Evolutionary conservation across 23 tunicate genomes (phyloP), one percentile per base, ranked within the genome.

Genomic region (Trididemnum clinides): DNA sequence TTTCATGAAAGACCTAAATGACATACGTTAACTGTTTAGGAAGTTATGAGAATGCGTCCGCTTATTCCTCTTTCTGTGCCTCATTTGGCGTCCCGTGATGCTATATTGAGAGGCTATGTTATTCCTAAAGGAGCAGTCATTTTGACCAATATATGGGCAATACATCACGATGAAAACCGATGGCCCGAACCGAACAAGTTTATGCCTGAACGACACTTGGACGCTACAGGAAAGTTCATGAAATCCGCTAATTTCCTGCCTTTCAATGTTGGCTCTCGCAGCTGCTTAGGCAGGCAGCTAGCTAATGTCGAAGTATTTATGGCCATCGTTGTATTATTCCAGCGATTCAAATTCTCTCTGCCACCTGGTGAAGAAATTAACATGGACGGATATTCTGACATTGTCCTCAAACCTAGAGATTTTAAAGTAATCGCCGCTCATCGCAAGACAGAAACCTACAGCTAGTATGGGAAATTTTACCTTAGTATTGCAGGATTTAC

Each of bases 101-200:
- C 78, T 10, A 74, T 75, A 4, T 35, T 89, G 7, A 77, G 64
- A 81, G 94, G 88, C 0, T 89, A 89, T 50, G 77, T 50, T 12
- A 66, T 89, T 25, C 88, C 77, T 1, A 84, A 89, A 64, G 88
- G 82, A 1, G 64, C 94, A 33, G 33, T 84, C 57, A 64, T 89
- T 22, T 26, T 77, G 5, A 39, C 88, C 12, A 89, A 89, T 33
- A 66, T 89, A 0, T 89, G 87, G 77, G 85, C 59, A 31, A 75
- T 89, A 19, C 88, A 83, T 35, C 78, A 83, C 73, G 83, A 89
- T 62, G 85, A 84, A 78, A 32, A 50, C 33, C 21, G 33, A 2
- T 89, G 94, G 94, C 85, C 94, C 18, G 88, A 91, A 6, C 91
- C 96, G 18, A 81, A 81, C 3, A 77, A 39, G 33, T 91, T 91